Percentiles rank a stretch among this genome's conserved stretches.
These are phyloP conservation scores for Coptodon rendalli DNA, from an alignment of 2,113 vertebrate genomes.

Conservation along the genomic window DNA sequence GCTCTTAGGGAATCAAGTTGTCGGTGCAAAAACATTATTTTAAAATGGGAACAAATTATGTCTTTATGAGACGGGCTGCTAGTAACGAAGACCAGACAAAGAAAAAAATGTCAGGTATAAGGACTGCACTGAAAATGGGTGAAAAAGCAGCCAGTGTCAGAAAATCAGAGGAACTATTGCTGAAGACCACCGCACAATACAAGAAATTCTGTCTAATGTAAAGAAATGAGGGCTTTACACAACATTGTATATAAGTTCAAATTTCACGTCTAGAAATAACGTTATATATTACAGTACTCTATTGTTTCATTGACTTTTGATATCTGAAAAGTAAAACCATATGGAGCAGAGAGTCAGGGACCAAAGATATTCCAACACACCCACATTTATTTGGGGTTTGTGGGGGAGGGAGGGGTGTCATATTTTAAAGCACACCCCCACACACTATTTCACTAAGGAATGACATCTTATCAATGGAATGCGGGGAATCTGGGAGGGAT, in stretches of 20 bases:
- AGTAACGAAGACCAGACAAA: not conserved
- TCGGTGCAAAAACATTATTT: not conserved
- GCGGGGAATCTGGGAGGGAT: constrained; percentile 41
- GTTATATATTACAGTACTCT: not conserved
- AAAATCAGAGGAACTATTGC: not conserved
- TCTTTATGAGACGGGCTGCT: not conserved
- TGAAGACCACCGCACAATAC: not conserved
- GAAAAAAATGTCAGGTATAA: not conserved
- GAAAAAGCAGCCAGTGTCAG: not conserved
- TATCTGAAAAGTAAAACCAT: not conserved
- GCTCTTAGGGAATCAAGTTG: not conserved
- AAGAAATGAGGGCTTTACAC: not conserved
- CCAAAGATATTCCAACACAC: not conserved
- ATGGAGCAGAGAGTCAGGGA: not conserved
- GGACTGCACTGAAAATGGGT: not conserved
- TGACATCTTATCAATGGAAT: constrained; percentile 64
- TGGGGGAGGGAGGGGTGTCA: not conserved
- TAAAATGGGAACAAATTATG: not conserved
- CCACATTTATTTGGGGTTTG: not conserved
- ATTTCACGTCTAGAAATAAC: not conserved
- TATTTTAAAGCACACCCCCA: not conserved
- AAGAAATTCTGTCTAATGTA: not conserved
- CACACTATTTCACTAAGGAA: not conserved
- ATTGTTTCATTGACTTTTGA: not conserved
- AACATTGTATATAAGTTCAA: not conserved